Percentiles rank a stretch among this genome's conserved stretches.
Evolutionary conservation across 1,140 invertebrate species (phyloP).

Genomic region (Caenorhabditis remanei): DNA sequence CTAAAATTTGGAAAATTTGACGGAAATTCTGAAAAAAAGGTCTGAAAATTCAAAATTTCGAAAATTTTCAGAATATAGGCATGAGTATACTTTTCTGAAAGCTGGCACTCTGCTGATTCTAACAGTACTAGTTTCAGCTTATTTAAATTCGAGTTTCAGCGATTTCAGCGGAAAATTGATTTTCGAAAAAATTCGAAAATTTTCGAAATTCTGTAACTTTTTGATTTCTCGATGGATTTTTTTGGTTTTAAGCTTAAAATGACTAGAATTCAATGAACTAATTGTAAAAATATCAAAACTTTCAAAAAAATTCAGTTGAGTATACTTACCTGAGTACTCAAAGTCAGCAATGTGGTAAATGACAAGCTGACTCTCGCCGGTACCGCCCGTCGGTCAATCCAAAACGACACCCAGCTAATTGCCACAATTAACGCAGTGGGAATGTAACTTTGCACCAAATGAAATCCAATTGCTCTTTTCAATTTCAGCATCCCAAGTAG

Average conservation of each 20-base stretch:
- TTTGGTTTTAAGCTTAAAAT: too few species aligned
- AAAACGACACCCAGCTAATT: constrained; percentile 92
- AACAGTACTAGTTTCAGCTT: too few species aligned
- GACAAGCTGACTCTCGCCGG: constrained; percentile 92
- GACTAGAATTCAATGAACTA: too few species aligned
- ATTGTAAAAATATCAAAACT: background rate
- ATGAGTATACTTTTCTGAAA: too few species aligned
- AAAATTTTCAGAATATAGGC: background rate
- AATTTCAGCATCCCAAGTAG: constrained; percentile 67
- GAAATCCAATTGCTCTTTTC: constrained; percentile 85
- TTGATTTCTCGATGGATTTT: background rate
- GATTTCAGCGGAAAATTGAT: background rate
- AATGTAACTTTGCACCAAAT: constrained; percentile 90
- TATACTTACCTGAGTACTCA: constrained; percentile 86
- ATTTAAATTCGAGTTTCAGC: too few species aligned
- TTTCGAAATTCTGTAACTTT: background rate
- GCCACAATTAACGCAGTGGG: constrained; percentile 82
- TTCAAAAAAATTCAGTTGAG: background rate
- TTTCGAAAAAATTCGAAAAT: background rate
- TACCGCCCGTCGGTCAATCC: constrained; percentile 94
- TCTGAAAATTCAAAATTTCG: background rate
- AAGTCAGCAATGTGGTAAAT: constrained; percentile 92
- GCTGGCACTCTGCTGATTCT: too few species aligned
- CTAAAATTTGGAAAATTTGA: too few species aligned
- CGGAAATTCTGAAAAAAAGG: too few species aligned